phyloP scores from a whole-genome alignment of 2,888 invertebrate genomes.

The Acanthosepion lycidas region DNA sequence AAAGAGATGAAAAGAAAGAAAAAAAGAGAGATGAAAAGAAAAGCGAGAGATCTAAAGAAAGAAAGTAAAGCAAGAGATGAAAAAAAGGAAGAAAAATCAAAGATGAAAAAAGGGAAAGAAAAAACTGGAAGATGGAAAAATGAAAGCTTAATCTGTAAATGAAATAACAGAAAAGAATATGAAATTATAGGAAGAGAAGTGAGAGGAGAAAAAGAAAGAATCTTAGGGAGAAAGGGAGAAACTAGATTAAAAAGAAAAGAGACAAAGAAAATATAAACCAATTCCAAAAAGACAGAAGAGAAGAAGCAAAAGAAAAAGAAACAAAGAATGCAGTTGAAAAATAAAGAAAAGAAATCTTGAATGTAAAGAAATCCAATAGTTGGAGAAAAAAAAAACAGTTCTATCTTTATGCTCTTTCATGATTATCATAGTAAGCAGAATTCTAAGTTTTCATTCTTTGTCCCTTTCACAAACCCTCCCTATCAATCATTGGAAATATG shows the following conservation, averaged over 20 bases:
- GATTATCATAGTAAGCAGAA: neutral
- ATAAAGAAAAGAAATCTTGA: neutral
- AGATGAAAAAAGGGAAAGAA: neutral
- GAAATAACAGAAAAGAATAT: neutral
- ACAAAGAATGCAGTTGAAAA: neutral
- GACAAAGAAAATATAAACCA: neutral
- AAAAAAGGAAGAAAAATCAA: neutral
- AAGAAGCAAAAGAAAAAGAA: neutral
- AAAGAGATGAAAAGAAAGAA: neutral
- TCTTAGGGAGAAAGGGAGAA: neutral
- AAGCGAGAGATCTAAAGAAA: neutral
- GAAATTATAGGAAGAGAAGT: neutral
- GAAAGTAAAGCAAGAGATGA: neutral
- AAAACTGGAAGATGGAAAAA: neutral
- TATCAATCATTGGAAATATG: slow-evolving; percentile 14
- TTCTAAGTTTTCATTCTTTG: neutral
- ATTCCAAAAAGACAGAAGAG: neutral
- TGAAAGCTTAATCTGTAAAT: neutral
- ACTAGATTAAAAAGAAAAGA: neutral
- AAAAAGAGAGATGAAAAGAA: neutral
- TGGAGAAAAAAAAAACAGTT: neutral
- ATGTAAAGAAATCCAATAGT: neutral
- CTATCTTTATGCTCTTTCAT: neutral
- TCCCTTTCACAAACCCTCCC: neutral
- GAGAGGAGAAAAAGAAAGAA: neutral